Evolutionary conservation across 2,797 vertebrate species (phyloP), one percentile per base, ranked within the genome.

Genomic region (Hyperoplus lanceolatus): DNA sequence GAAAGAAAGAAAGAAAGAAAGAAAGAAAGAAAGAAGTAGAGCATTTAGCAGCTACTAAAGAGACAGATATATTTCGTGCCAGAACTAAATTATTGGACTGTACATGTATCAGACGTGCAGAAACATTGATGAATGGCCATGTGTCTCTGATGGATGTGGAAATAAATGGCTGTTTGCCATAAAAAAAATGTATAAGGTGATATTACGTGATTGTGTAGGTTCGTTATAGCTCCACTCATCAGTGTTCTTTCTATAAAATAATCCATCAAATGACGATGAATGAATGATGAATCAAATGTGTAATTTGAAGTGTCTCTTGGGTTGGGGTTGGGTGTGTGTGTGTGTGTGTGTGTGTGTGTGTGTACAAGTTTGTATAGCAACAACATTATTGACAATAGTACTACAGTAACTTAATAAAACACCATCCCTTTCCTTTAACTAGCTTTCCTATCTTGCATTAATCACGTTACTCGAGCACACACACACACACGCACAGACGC

Each of bases 361-460:
- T 57, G 50, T 7, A 2, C 4, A 8, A 53, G 7, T 53, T 65
- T 16, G 67, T 72, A 56, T 8, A 71, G 12, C 55, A 72, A 43
- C 18, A 16, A 10, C 39, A 58, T 75, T 49, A 56, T 36, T 42
- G 4, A 54, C 15, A 60, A 38, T 49, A 38, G 29, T 29, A 29
- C 69, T 54, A 58, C 58, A 42, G 11, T 43, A 16, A 29, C 16
- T 50, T 39, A 15, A 74, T 72, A 58, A 74, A 59, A 69, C 41
- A 3, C 29, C 41, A 58, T 48, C 8, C 5, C n/a, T 59, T 61
- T n/a, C 55, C 18, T 83, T 62, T 73, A 82, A 77, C 70, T 42
- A 29, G 9, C 62, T 48, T 4, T 75, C 87, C 85, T 83, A 83
- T 87, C 78, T 74, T 79, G 21, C 65, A 70, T 85, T 80, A 81